A percentile compares a stretch with the other conserved stretches of the same genome.
These are phyloP conservation scores for Zoanthus solanderi DNA, from an alignment of 92 coral and sea anemone genomes.

Conservation along the genomic window DNA sequence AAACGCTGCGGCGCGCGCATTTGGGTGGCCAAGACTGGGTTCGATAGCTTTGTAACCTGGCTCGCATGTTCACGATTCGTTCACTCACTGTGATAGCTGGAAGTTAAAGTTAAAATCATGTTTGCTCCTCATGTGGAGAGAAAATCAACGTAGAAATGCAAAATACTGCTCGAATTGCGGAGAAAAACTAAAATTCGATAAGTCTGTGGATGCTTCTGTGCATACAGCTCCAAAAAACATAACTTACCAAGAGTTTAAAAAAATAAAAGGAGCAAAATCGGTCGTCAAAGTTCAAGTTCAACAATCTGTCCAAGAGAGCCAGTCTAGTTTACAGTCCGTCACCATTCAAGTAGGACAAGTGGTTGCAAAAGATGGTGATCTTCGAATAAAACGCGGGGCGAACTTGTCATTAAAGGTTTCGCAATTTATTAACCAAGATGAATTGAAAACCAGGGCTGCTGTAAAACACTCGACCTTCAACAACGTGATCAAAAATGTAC, in stretches of 20 bases:
- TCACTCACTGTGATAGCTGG: background rate
- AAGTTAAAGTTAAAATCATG: conserved; percentile 3
- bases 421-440: conserved; percentile 2
- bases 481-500: background rate
- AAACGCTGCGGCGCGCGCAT: background rate
- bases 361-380: conserved; percentile 1
- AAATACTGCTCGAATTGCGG: conserved; percentile 15
- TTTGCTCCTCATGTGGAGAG: background rate
- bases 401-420: conserved; percentile 25
- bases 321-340: background rate
- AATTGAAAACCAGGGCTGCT: conserved; percentile 4
- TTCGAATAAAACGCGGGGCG: conserved; percentile 11
- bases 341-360: conserved; percentile 4
- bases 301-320: background rate
- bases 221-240: background rate
- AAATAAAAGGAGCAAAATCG: conserved; percentile 10
- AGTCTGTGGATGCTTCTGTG: background rate
- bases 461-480: conserved; percentile 16
- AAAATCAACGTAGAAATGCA: conserved; percentile 2
- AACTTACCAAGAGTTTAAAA: background rate
- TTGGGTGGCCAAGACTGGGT: conserved; percentile 14
- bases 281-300: background rate
- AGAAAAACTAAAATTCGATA: background rate
- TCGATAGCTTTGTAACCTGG: conserved; percentile 31
- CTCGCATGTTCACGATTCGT: conserved; percentile 2